phyloP scores from a whole-genome alignment of 2,888 invertebrate genomes.

The Cosmorhoe ocellata region DNA sequence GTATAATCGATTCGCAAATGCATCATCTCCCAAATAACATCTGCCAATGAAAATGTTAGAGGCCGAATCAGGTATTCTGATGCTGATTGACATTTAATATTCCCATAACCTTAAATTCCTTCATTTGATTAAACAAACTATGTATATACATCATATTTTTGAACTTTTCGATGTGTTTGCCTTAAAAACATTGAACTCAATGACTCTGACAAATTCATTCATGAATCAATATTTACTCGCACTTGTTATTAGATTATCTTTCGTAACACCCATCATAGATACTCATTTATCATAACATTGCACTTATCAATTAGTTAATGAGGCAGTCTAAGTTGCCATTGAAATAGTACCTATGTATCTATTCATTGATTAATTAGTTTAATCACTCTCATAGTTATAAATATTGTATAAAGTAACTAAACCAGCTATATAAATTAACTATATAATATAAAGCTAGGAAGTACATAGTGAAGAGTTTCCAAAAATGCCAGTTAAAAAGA shows the following conservation, averaged over 20 bases:
- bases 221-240: slow-evolving; percentile 5
- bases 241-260: slow-evolving; percentile 7
- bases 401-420: no score
- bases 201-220: slow-evolving; percentile 9
- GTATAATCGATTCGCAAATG: slow-evolving; percentile 35
- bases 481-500: no score
- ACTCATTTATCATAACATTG: no score
- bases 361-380: no score
- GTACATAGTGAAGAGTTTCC: no score
- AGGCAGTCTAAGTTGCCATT: no score
- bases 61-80: slow-evolving; percentile 49
- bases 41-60: slow-evolving; percentile 59
- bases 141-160: slow-evolving; percentile 10
- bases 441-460: no score
- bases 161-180: slow-evolving; percentile 6
- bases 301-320: no score
- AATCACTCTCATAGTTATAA: no score
- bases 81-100: slow-evolving; percentile 52
- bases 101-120: slow-evolving; percentile 63
- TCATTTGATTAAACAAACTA: slow-evolving; percentile 29
- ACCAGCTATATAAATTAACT: no score
- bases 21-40: slow-evolving; percentile 58
- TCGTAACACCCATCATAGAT: not conserved
- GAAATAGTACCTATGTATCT: no score
- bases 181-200: slow-evolving; percentile 7